Percentiles rank a stretch among this genome's conserved stretches.
Conservation (phyloP, 2,113 vertebrate genomes). For the Egretta garzetta region DNA sequence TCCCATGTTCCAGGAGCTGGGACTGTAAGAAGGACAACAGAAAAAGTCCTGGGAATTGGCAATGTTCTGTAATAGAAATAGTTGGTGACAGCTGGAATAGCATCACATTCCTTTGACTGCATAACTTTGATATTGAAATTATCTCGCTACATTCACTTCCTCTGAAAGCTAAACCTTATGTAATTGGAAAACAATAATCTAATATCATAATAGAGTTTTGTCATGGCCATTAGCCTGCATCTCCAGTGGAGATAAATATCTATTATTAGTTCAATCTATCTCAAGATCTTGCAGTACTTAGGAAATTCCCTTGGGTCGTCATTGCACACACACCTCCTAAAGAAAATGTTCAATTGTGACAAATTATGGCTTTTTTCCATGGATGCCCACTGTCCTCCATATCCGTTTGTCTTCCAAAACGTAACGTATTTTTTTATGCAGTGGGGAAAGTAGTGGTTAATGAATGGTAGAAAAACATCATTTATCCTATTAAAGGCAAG, state of each 20-base stretch:
- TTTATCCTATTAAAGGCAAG: constrained; percentile 14
- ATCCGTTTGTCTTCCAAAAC: not conserved
- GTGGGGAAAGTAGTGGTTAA: constrained; percentile 9
- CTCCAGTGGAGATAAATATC: not conserved
- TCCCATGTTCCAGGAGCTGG: not conserved
- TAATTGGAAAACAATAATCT: constrained; percentile 33
- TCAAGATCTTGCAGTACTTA: not conserved
- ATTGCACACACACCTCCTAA: not conserved
- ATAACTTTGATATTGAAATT: constrained; percentile 32
- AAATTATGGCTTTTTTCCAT: not conserved
- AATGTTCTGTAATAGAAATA: not conserved
- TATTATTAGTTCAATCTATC: constrained; percentile 16
- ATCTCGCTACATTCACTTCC: not conserved
- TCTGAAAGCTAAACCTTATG: not conserved
- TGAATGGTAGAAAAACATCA: not conserved
- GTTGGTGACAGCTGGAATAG: not conserved
- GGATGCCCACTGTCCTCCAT: not conserved
- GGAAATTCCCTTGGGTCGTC: not conserved
- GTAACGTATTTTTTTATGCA: not conserved
- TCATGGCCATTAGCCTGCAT: not conserved
- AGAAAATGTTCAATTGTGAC: constrained; percentile 18
- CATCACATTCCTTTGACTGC: not conserved
- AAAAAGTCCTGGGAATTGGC: not conserved
- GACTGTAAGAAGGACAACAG: not conserved
- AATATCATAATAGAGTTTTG: constrained; percentile 1